Percentiles rank a stretch among this genome's conserved stretches.
Conservation (phyloP, 2,888 invertebrate genomes). For the Tetanocera ferruginea region DNA sequence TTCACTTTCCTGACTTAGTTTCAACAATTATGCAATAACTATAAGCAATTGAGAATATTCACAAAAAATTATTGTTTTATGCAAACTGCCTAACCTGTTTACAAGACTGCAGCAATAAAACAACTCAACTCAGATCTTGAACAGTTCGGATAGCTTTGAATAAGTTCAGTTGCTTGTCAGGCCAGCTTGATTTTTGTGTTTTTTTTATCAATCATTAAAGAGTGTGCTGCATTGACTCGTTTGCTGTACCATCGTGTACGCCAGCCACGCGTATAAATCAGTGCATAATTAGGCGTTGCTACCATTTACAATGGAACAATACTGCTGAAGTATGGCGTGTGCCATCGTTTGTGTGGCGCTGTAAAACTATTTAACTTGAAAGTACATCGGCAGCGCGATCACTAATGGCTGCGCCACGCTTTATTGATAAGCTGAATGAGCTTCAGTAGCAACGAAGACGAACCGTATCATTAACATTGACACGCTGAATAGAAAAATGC, state of each 20-base stretch:
- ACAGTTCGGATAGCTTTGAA: no score
- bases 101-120: no score
- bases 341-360: neutral
- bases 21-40: no score
- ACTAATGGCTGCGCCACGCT: neutral
- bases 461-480: neutral
- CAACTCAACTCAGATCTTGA: no score
- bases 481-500: neutral
- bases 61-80: no score
- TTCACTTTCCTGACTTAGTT: no score
- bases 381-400: neutral
- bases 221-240: no score
- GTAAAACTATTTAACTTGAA: neutral
- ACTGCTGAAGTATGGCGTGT: neutral
- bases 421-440: slow-evolving; percentile 9
- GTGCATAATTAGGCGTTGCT: neutral
- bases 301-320: neutral
- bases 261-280: neutral
- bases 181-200: no score
- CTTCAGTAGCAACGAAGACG: neutral
- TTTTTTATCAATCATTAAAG: no score
- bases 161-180: no score
- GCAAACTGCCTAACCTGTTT: no score
- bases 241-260: neutral
- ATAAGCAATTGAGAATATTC: no score